These are phyloP conservation scores for Cephus runcator DNA, from an alignment of 2,888 invertebrate genomes.

Conservation along the genomic window DNA sequence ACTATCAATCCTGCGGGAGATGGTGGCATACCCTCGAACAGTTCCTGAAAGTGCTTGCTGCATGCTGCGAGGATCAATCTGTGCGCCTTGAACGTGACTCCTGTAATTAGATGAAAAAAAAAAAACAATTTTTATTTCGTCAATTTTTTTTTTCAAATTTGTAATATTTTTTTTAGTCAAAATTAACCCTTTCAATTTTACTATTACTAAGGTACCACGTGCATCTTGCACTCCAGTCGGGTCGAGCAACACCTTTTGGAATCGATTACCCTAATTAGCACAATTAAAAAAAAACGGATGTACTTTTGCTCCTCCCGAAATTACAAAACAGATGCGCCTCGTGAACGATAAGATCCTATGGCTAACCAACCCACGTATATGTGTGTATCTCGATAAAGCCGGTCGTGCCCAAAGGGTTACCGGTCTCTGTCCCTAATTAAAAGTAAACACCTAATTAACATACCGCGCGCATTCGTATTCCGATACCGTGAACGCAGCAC, in stretches of 20 bases:
- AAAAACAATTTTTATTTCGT: neutral
- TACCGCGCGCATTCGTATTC: slow-evolving; percentile 9
- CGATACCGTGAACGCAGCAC: neutral
- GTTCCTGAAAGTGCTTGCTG: slow-evolving; percentile 92
- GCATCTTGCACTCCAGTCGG: neutral
- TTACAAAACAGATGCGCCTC: slow-evolving; percentile 11
- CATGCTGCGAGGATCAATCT: slow-evolving; percentile 91
- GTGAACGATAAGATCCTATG: slow-evolving; percentile 4
- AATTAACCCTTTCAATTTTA: neutral
- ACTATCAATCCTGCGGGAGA: slow-evolving; percentile 85
- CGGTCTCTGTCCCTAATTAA: slow-evolving; percentile 14
- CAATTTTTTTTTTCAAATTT: neutral
- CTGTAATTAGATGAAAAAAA: slow-evolving; percentile 67
- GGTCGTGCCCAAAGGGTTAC: slow-evolving; percentile 16
- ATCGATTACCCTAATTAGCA: neutral
- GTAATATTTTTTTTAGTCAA: neutral
- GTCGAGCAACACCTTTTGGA: neutral
- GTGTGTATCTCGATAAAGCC: neutral
- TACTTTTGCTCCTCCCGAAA: neutral
- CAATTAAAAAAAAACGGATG: neutral
- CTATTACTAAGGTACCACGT: neutral
- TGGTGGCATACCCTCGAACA: slow-evolving; percentile 87
- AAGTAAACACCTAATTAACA: slow-evolving; percentile 18
- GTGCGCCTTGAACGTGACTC: slow-evolving; percentile 91
- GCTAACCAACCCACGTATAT: slow-evolving; percentile 5